phyloP scores from a whole-genome alignment of 64 coral and sea anemone species.

The Actinia tenebrosa region DNA sequence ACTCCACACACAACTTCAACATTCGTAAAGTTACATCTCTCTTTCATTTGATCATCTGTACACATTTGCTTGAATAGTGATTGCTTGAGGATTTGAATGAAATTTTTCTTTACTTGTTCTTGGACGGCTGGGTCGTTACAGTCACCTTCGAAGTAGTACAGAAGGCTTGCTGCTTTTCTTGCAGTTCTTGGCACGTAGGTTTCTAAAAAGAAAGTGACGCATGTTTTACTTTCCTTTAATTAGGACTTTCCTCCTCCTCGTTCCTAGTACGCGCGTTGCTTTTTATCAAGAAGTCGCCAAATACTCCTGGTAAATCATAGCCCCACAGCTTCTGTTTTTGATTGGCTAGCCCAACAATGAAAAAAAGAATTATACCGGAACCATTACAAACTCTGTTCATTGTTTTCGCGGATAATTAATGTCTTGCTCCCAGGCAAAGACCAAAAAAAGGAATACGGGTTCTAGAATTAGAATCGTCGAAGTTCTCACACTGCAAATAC shows the following conservation, averaged over 20 bases:
- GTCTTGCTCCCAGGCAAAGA: too few relatives aligned
- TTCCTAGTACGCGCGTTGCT: not conserved
- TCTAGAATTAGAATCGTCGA: too few relatives aligned
- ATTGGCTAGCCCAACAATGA: too few relatives aligned
- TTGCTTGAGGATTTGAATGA: slow-evolving; percentile 36
- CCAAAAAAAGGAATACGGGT: too few relatives aligned
- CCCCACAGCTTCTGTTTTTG: too few relatives aligned
- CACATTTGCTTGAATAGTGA: slow-evolving; percentile 32
- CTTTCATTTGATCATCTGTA: slow-evolving; percentile 25
- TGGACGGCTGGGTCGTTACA: slow-evolving; percentile 21
- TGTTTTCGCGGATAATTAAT: too few relatives aligned
- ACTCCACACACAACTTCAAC: slow-evolving; percentile 34
- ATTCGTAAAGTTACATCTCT: slow-evolving; percentile 53
- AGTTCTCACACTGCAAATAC: too few relatives aligned
- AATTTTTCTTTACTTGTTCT: slow-evolving; percentile 56
- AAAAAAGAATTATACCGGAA: too few relatives aligned
- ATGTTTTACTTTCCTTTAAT: not conserved
- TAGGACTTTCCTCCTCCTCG: too few relatives aligned
- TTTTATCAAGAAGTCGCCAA: too few relatives aligned
- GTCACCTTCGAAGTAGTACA: slow-evolving; percentile 49
- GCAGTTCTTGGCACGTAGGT: not conserved
- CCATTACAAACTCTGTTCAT: too few relatives aligned
- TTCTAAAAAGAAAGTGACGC: slow-evolving; percentile 5
- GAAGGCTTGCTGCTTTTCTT: slow-evolving; percentile 35
- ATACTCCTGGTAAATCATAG: too few relatives aligned